A percentile compares a stretch with the other conserved stretches of the same genome.
phyloP scores from a whole-genome alignment of 2,113 vertebrate genomes.

The Phaetusa simplex region DNA sequence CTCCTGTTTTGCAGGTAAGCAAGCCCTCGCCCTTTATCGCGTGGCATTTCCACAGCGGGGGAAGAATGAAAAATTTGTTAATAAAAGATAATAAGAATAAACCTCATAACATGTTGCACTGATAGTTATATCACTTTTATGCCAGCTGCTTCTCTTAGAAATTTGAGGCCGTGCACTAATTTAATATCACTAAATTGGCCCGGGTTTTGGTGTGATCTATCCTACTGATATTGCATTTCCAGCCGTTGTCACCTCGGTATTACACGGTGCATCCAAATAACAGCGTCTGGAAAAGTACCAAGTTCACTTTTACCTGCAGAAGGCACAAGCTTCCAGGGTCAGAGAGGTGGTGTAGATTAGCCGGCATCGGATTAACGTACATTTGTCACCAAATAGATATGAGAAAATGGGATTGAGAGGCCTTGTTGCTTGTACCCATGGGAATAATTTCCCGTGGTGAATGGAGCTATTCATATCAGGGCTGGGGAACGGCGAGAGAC shows the following conservation, averaged over 20 bases:
- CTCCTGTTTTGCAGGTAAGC: not conserved
- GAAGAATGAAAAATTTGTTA: not conserved
- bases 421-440: not conserved
- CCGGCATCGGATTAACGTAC: fast-evolving
- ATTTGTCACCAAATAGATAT: not conserved
- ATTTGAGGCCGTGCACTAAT: not conserved
- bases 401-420: not conserved
- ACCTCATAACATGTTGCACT: not conserved
- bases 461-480: not conserved
- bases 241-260: not conserved
- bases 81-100: not conserved
- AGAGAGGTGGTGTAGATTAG: not conserved
- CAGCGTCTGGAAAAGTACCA: not conserved
- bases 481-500: not conserved
- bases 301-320: not conserved
- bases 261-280: not conserved
- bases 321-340: not conserved
- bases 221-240: not conserved
- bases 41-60: not conserved
- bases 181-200: not conserved
- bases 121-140: not conserved
- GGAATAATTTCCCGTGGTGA: not conserved
- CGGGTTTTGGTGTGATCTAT: not conserved
- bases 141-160: not conserved
- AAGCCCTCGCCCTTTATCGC: fast-evolving